Conservation (phyloP, 2,797 vertebrate genomes). For the Brotula barbata region DNA sequence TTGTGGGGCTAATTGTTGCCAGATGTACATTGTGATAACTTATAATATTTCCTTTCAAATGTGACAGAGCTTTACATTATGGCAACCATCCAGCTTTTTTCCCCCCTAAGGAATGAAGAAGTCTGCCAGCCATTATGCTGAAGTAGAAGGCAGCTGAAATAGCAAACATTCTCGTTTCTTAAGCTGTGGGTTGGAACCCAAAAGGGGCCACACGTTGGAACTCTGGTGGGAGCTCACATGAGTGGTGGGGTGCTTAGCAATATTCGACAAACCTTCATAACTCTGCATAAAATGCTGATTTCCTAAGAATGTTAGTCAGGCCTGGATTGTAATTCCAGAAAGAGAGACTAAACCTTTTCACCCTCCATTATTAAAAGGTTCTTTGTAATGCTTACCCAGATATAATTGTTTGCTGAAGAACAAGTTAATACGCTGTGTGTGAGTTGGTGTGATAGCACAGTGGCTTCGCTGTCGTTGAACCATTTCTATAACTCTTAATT, state of each 20-base stretch:
- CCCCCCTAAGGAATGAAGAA: constrained; percentile 23
- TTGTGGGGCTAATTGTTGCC: constrained; percentile 60
- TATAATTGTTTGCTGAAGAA: constrained; percentile 31
- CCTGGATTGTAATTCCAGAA: too few species aligned
- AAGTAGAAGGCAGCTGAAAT: constrained; percentile 58
- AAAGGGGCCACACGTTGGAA: constrained; percentile 27
- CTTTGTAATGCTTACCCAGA: constrained; percentile 29
- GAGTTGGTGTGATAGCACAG: constrained; percentile 35
- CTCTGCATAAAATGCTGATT: too few species aligned
- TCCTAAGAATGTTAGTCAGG: too few species aligned
- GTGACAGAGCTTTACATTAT: constrained; percentile 57
- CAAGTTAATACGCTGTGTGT: constrained; percentile 24
- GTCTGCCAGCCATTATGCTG: constrained; percentile 59
- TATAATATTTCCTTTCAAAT: constrained; percentile 45
- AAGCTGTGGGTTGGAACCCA: constrained; percentile 12
- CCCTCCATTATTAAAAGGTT: constrained; percentile 21
- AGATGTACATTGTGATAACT: constrained; percentile 67
- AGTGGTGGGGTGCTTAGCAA: constrained; percentile 6
- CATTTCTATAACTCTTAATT: neutral
- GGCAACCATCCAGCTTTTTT: constrained; percentile 57
- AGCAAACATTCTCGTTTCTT: constrained; percentile 30
- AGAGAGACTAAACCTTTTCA: constrained; percentile 42
- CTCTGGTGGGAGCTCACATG: neutral
- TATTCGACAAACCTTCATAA: too few species aligned
- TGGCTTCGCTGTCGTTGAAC: constrained; percentile 28